A percentile compares a stretch with the other conserved stretches of the same genome.
Conservation (phyloP, 2,797 vertebrate species). For the Oreochromis mossambicus region DNA sequence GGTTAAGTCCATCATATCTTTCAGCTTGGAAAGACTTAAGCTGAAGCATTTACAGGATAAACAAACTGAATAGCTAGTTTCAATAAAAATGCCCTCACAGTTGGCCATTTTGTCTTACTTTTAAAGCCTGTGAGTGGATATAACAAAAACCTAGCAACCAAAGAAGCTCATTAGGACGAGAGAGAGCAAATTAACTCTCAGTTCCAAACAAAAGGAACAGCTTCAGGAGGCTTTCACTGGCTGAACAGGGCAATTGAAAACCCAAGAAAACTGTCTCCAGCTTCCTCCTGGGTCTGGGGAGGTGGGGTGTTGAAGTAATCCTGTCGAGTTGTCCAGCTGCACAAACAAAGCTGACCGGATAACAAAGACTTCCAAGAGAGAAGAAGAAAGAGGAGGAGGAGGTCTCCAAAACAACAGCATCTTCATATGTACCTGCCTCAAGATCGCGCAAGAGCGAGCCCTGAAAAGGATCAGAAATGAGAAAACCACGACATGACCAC, state of each 20-base stretch:
- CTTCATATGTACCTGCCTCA: constrained; percentile 64
- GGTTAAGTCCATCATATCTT: constrained; percentile 36
- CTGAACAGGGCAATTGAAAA: constrained; percentile 33
- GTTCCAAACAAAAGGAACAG: constrained; percentile 31
- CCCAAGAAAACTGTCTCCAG: constrained; percentile 48
- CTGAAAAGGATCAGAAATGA: constrained; percentile 39
- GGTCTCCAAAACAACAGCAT: constrained; percentile 37
- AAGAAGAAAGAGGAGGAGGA: constrained; percentile 20
- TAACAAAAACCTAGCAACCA: background rate
- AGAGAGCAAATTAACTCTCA: constrained; percentile 4
- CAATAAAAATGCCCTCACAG: background rate
- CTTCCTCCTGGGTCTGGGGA: constrained; percentile 48
- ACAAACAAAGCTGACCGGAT: constrained; percentile 74
- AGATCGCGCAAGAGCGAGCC: background rate
- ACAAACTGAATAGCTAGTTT: constrained; percentile 16
- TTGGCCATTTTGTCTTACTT: background rate
- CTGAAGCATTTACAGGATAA: constrained; percentile 6
- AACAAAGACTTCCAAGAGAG: constrained; percentile 68
- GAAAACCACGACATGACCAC: constrained; percentile 65
- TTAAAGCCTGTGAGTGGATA: constrained; percentile 12
- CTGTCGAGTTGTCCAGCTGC: constrained; percentile 74
- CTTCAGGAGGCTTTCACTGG: constrained; percentile 27
- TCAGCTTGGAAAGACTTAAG: constrained; percentile 16
- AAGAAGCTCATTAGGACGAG: constrained; percentile 5
- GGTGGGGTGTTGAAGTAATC: constrained; percentile 57